phyloP scores from a whole-genome alignment of 2,113 vertebrate genomes.

The Cariama cristata region DNA sequence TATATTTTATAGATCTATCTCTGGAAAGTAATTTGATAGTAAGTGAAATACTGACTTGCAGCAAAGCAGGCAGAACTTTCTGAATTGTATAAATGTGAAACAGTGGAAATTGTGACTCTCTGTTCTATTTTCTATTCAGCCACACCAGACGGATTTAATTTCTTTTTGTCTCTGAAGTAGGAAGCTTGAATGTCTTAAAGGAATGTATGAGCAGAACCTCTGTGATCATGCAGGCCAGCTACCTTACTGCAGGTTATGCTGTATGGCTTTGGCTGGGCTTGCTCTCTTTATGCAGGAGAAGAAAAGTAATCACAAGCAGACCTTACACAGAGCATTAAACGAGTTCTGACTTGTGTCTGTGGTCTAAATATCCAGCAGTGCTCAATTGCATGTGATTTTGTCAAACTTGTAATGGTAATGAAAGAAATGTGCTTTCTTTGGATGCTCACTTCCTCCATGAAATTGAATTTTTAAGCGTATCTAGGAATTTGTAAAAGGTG shows the following conservation, averaged over 20 bases:
- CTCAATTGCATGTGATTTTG: not conserved
- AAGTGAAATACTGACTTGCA: not conserved
- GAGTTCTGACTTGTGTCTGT: not conserved
- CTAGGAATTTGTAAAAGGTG: not conserved
- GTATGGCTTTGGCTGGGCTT: not conserved
- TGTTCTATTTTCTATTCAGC: not conserved
- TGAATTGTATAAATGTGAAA: not conserved
- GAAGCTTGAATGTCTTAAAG: not conserved
- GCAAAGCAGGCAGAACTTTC: not conserved
- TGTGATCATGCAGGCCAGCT: not conserved
- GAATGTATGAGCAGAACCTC: not conserved
- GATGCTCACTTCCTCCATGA: not conserved
- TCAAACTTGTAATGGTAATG: not conserved
- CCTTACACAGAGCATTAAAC: not conserved
- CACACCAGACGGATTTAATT: not conserved
- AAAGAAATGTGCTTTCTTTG: not conserved
- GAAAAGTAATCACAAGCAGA: not conserved
- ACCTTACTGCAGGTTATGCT: not conserved
- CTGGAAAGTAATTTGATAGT: not conserved
- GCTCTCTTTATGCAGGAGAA: not conserved
- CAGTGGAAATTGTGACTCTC: not conserved
- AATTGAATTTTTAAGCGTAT: not conserved
- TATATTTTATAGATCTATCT: not conserved
- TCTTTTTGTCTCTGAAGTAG: not conserved
- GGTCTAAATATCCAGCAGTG: not conserved